Evolutionary conservation across 2,888 invertebrate genomes (phyloP).

Genomic region (Eristalis arbustorum): DNA sequence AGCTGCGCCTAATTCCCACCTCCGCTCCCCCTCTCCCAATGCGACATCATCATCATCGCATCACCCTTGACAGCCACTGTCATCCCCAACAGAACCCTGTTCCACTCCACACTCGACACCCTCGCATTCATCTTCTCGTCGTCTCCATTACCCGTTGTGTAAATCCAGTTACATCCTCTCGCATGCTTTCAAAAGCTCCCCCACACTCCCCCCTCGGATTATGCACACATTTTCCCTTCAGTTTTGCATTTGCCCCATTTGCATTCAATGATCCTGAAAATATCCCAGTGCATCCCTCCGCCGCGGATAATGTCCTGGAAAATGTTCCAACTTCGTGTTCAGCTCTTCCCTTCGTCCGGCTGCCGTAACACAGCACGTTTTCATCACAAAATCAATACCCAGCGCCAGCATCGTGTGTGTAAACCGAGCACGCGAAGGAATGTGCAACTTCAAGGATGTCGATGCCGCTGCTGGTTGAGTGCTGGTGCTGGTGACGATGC

Average conservation of each 20-base stretch:
- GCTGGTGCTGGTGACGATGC: neutral
- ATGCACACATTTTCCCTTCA: neutral
- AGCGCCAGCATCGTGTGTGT: neutral
- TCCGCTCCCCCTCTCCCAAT: too few species aligned
- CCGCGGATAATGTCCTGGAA: too few species aligned
- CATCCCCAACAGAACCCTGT: neutral
- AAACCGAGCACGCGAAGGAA: neutral
- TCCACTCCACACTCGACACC: neutral
- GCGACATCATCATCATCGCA: too few species aligned
- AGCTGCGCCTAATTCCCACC: too few species aligned
- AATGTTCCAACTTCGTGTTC: constrained; percentile 1
- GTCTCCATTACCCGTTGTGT: neutral
- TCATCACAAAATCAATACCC: constrained; percentile 10
- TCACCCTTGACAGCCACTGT: too few species aligned
- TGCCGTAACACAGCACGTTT: neutral
- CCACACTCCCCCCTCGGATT: neutral
- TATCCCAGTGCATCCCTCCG: neutral
- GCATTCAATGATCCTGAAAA: constrained; percentile 42
- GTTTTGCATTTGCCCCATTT: constrained; percentile 12
- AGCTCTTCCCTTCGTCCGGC: too few species aligned
- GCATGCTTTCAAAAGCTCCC: neutral
- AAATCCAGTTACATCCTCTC: neutral
- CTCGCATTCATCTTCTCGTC: neutral
- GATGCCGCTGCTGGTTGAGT: too few species aligned
- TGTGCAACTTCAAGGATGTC: neutral